Evolutionary conservation across 1,140 invertebrate genomes (phyloP), one percentile per base, ranked within the genome.

Genomic region (Caerostris extrusa): DNA sequence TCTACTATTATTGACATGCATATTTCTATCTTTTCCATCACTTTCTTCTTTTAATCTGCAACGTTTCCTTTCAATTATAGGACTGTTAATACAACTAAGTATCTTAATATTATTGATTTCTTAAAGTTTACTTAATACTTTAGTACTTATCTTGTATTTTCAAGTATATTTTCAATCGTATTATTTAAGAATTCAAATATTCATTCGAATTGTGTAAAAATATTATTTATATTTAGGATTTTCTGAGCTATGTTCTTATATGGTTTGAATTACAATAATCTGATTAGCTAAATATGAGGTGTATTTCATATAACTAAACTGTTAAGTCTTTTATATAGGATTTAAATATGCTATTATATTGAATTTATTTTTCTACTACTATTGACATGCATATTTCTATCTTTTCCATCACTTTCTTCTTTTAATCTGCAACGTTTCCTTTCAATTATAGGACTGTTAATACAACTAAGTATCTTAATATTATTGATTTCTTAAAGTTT

Each of bases 211-310:
- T n/a, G n/a, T n/a, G n/a, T n/a, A n/a, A n/a, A n/a, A n/a, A n/a
- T n/a, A n/a, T n/a, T n/a, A n/a, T n/a, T n/a, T n/a, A n/a, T n/a
- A n/a, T n/a, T n/a, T n/a, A n/a, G n/a, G n/a, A n/a, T 58, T 85
- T 85, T 85, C 58, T 7, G 82, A 58, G 58, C 82, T 85, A 85
- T 57, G 55, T 85, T 34, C 58, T 56, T 58, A 17, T 85, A 56
- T n/a, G 10, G 57, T 58, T 34, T 17, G 58, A 85, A 60, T 34
- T 57, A 77, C 12, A 19, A 10, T 77, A 50, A 3, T 34, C 34
- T 34, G 53, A 12, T 50, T 77, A 77, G 34, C 71, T 7, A 12
- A 19, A 77, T 12, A 5, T 77, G 12, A 50, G 50, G 34, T 77
- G 53, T 77, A 3, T 77, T 77, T 77, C 71, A 53, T 77, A 77